Conservation (phyloP, 2,113 vertebrate species). For the Sprattus sprattus region DNA sequence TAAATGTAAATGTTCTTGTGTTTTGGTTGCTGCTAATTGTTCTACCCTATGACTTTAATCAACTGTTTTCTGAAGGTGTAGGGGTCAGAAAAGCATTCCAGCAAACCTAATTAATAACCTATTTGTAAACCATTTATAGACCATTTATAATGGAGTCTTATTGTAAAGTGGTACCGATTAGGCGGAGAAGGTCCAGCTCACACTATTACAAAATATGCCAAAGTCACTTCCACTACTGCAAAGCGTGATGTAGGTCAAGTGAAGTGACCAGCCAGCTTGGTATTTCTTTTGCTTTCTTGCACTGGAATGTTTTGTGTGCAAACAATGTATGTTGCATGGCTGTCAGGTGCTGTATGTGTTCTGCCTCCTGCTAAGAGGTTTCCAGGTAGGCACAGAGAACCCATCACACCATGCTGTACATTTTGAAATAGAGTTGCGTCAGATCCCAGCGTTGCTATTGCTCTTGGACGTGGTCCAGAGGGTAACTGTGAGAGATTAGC, state of each 20-base stretch:
- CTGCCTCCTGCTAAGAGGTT: not conserved
- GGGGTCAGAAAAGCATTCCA: too few species aligned
- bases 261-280: not conserved
- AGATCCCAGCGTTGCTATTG: not conserved
- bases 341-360: not conserved
- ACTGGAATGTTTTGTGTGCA: not conserved
- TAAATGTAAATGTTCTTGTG: too few species aligned
- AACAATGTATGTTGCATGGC: not conserved
- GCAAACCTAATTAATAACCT: too few species aligned
- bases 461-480: conserved; percentile 13
- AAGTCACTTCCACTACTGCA: too few species aligned
- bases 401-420: not conserved
- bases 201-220: too few species aligned
- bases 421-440: not conserved
- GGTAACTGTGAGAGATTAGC: conserved; percentile 14
- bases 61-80: too few species aligned
- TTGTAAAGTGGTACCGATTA: too few species aligned
- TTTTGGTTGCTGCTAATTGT: too few species aligned
- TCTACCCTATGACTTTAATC: too few species aligned
- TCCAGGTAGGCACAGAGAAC: not conserved
- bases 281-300: not conserved
- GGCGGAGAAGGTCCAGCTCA: too few species aligned
- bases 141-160: too few species aligned
- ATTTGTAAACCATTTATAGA: too few species aligned
- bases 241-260: not conserved